Evolutionary conservation across 1,140 invertebrate species (phyloP).

Genomic region (Ruditapes philippinarum): DNA sequence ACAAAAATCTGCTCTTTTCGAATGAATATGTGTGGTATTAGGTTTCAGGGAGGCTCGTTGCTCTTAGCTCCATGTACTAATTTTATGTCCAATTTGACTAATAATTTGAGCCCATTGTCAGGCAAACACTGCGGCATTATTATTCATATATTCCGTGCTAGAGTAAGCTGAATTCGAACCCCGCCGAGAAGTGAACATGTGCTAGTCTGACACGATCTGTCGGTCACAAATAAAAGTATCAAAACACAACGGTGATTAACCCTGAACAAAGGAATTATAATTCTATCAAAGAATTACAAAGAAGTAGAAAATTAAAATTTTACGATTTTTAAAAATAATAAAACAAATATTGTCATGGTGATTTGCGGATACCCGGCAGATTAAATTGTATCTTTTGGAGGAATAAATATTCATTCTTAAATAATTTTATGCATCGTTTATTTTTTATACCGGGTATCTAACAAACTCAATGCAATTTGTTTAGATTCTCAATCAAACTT

Average conservation of each 20-base stretch:
- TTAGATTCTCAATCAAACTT: too few species aligned
- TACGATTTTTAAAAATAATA: slow-evolving; percentile 17
- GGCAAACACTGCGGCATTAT: background rate
- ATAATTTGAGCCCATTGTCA: slow-evolving; percentile 63
- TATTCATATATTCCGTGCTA: slow-evolving; percentile 58
- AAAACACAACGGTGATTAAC: background rate
- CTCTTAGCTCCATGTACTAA: slow-evolving; percentile 50
- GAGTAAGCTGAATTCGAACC: slow-evolving; percentile 50
- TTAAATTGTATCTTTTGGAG: too few species aligned
- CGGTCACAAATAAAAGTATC: slow-evolving; percentile 35
- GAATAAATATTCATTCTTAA: too few species aligned
- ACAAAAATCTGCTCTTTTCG: slow-evolving; percentile 42
- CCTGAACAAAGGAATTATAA: slow-evolving; percentile 46
- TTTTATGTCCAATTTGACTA: slow-evolving; percentile 67
- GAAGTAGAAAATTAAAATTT: slow-evolving; percentile 17
- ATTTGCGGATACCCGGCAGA: background rate
- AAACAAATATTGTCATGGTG: background rate
- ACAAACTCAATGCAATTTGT: too few species aligned
- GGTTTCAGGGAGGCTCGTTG: slow-evolving; percentile 48
- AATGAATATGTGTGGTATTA: slow-evolving; percentile 45
- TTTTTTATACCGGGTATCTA: too few species aligned
- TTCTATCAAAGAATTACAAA: slow-evolving; percentile 49
- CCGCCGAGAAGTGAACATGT: slow-evolving; percentile 59
- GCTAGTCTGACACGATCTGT: slow-evolving; percentile 43
- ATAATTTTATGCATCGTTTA: too few species aligned